Evolutionary conservation across 2,113 vertebrate genomes (phyloP).

Genomic region (Pristiophorus japonicus): DNA sequence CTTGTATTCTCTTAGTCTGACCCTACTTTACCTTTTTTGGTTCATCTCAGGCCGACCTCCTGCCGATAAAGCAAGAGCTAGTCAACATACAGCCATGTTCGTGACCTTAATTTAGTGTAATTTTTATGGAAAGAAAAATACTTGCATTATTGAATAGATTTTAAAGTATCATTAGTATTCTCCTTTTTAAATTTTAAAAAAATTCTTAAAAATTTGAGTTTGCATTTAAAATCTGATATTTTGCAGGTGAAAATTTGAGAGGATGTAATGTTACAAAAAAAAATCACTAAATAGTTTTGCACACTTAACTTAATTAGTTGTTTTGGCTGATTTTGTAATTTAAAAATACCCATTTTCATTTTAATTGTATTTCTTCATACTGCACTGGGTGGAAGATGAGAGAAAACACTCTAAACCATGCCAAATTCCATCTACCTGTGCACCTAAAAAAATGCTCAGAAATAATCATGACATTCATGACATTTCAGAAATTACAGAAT

Average conservation of each 20-base stretch:
- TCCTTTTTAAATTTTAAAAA: not conserved
- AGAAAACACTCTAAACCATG: not conserved
- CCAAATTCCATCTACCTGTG: not conserved
- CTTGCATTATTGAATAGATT: not conserved
- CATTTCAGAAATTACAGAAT: not conserved
- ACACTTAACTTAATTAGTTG: not conserved
- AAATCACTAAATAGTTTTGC: not conserved
- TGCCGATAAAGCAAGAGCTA: not conserved
- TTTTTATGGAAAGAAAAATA: not conserved
- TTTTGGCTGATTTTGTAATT: not conserved
- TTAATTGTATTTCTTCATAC: not conserved
- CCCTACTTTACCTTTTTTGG: not conserved
- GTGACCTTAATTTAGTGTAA: not conserved
- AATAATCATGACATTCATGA: too few relatives aligned
- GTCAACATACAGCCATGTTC: not conserved
- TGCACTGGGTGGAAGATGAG: not conserved
- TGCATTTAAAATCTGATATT: not conserved
- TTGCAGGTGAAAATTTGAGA: not conserved
- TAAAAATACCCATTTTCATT: not conserved
- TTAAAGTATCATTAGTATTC: not conserved
- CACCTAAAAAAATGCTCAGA: too few relatives aligned
- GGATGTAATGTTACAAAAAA: not conserved
- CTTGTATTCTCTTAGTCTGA: too few relatives aligned
- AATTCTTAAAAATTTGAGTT: not conserved
- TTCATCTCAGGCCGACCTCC: not conserved